These are phyloP conservation scores for Cacatua alba DNA, from an alignment of 2,113 vertebrate species.

Conservation along the genomic window DNA sequence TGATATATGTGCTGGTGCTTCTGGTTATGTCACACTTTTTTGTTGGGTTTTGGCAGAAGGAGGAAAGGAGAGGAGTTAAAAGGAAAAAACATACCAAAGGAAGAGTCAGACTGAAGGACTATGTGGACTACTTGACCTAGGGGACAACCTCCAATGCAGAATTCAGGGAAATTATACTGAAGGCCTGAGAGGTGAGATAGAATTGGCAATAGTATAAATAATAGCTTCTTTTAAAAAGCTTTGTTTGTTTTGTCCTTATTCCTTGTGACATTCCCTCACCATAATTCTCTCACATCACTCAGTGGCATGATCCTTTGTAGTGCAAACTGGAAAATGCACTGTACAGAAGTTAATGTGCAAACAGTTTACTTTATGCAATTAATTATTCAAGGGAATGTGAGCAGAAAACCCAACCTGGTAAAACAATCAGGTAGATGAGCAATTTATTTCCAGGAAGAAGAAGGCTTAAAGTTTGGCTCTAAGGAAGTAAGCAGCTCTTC, in stretches of 20 bases:
- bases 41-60: not conserved
- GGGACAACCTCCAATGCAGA: not conserved
- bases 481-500: not conserved
- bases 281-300: not conserved
- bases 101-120: not conserved
- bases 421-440: not conserved
- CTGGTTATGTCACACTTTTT: not conserved
- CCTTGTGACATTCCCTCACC: not conserved
- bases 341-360: not conserved
- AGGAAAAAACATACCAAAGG: not conserved
- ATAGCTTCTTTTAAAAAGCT: not conserved
- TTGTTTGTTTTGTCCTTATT: not conserved
- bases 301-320: not conserved
- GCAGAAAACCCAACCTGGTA: not conserved
- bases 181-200: not conserved
- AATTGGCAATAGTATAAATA: not conserved
- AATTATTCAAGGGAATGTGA: not conserved
- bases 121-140: not conserved
- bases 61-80: not conserved
- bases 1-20: not conserved
- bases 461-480: not conserved
- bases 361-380: not conserved
- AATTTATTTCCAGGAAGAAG: not conserved
- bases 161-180: not conserved
- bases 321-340: not conserved